Evolutionary conservation across 2,797 vertebrate species (phyloP).

Genomic region (Protosalanx chinensis): DNA sequence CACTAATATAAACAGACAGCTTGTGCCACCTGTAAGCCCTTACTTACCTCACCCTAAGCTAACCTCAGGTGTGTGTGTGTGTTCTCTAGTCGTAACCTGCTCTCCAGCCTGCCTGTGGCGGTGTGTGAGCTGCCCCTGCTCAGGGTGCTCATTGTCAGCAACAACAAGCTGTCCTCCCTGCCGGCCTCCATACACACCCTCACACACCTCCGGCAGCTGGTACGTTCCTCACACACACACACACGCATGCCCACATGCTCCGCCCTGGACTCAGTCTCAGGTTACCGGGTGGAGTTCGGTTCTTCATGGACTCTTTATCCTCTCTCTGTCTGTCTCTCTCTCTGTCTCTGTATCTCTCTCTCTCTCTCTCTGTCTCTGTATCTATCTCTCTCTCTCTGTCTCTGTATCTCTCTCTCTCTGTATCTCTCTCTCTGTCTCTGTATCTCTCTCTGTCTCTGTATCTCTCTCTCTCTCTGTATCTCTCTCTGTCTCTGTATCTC

Average conservation of each 20-base stretch:
- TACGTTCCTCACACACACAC: conserved; percentile 52
- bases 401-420: not conserved
- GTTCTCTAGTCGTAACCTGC: conserved; percentile 82
- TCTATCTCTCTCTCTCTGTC: not conserved
- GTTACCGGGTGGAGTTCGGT: not conserved
- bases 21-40: not conserved
- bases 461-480: too few species aligned
- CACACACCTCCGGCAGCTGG: conserved; percentile 84
- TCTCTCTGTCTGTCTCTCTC: not conserved
- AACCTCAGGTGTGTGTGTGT: not conserved
- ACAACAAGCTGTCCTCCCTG: conserved; percentile 85
- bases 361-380: not conserved
- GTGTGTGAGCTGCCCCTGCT: conserved; percentile 89
- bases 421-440: not conserved
- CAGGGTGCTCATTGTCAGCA: conserved; percentile 87
- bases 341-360: not conserved
- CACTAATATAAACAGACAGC: not conserved
- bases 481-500: not conserved
- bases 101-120: conserved; percentile 79
- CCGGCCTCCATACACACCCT: conserved; percentile 79
- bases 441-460: too few species aligned
- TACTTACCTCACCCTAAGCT: not conserved
- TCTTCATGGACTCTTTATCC: conserved; percentile 9
- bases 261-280: not conserved
- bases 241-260: not conserved